These are phyloP conservation scores for Luffia ferchaultella DNA, from an alignment of 2,888 invertebrate species.

Conservation along the genomic window DNA sequence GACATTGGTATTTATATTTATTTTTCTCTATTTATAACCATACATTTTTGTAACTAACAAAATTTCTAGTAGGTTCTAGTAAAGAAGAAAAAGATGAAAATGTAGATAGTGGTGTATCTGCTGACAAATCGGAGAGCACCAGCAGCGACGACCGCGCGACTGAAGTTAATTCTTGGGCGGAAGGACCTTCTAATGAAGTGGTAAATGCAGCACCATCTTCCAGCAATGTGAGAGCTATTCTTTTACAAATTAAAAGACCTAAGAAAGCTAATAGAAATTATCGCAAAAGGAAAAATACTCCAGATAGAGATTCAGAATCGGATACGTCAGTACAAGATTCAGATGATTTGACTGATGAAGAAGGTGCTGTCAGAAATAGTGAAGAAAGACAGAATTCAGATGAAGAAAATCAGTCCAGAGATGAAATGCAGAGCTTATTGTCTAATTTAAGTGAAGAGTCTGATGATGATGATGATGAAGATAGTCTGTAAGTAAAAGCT, in stretches of 20 bases:
- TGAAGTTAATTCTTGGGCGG: constrained; percentile 18
- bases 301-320: constrained; percentile 42
- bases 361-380: constrained; percentile 1
- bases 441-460: constrained; percentile 29
- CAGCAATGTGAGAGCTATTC: constrained; percentile 39
- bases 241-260: constrained; percentile 39
- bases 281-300: constrained; percentile 42
- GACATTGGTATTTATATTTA: constrained; percentile 28
- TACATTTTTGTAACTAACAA: not conserved
- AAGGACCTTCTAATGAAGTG: constrained; percentile 40
- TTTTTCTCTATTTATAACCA: not conserved
- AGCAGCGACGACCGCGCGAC: constrained; percentile 41
- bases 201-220: constrained; percentile 42
- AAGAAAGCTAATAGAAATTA: constrained; percentile 35
- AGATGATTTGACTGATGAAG: constrained; percentile 35
- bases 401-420: constrained; percentile 23
- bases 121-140: constrained; percentile 55
- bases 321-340: constrained; percentile 45
- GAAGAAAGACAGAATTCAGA: constrained; percentile 27
- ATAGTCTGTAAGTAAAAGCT: constrained; percentile 30
- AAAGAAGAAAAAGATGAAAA: constrained; percentile 34
- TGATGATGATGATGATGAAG: constrained; percentile 13
- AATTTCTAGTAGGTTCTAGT: not conserved
- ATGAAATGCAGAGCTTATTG: constrained; percentile 25
- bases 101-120: constrained; percentile 52